Evolutionary conservation across 2,888 invertebrate genomes (phyloP), one percentile per base, ranked within the genome.

Genomic region (Actias luna): DNA sequence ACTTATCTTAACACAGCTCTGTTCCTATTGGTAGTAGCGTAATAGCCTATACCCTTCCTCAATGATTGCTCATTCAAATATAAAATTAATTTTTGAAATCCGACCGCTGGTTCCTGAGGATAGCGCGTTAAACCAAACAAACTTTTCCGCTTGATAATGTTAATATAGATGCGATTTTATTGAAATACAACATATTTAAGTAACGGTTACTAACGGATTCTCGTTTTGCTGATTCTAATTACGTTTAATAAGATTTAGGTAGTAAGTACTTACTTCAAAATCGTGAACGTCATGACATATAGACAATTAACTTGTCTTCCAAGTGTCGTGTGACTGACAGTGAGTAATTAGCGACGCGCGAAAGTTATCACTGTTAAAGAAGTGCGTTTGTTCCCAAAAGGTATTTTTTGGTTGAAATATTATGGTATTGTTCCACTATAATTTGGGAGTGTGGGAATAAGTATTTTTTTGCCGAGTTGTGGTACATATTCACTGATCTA

Each of bases 291-390:
- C 29, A 55, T 29, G 27, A 29, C 55, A 29, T 42, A 42, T 18
- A 36, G 39, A 76, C 73, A 77, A 79, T 83, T 78, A 80, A 78
- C 76, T 80, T 74, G 78, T 80, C 76, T 72, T 67, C 31, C n/a
- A 73, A 68, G 73, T 70, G 75, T 75, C 65, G 68, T 67, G 67
- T 64, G 64, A 64, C 27, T 55, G 55, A 65, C 58, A 59, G 63
- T 64, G 65, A 68, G 70, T 76, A 79, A 81, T 83, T 80, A 80
- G 74, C 70, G 70, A 72, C 73, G 74, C 73, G 81, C 72, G 83
- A 84, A 85, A 84, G 82, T 80, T 82, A 79, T 81, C 74, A 75
- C 70, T 67, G 65, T 65, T 65, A 67, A 72, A 72, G 70, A 69
- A 72, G 71, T 73, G 68, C 69, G 62, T 80, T 80, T 83, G 82